Conservation (phyloP, 2,113 vertebrate species). For the Leucopsar rothschildi region DNA sequence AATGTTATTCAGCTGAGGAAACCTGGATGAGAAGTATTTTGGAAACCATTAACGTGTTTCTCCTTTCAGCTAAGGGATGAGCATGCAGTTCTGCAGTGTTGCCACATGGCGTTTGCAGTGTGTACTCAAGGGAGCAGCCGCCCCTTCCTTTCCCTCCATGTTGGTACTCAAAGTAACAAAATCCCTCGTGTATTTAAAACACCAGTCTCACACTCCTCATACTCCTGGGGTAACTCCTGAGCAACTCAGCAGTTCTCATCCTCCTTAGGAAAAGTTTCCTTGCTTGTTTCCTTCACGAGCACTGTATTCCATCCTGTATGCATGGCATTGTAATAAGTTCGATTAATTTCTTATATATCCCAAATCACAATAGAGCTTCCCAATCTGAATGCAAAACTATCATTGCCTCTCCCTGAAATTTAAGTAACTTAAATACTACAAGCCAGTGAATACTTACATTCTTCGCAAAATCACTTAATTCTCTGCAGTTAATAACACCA, state of each 20-base stretch:
- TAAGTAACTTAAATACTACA: not conserved
- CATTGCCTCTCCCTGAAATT: not conserved
- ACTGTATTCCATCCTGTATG: not conserved
- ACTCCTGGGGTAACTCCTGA: not conserved
- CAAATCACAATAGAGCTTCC: not conserved
- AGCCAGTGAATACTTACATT: not conserved
- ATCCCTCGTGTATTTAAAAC: not conserved
- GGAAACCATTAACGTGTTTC: not conserved
- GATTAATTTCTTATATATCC: not conserved
- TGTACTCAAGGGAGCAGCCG: not conserved
- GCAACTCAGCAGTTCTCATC: not conserved
- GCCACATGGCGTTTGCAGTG: not conserved
- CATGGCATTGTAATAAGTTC: not conserved
- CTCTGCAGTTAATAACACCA: not conserved
- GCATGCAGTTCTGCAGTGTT: not conserved
- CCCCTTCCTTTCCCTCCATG: not conserved
- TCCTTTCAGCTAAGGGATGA: not conserved
- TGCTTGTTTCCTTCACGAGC: not conserved
- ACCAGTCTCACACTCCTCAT: not conserved
- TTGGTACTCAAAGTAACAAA: not conserved
- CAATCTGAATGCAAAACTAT: not conserved
- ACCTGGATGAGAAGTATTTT: not conserved
- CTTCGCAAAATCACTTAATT: not conserved
- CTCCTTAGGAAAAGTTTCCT: not conserved
- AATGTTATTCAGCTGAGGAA: not conserved